Percentiles rank a stretch among this genome's conserved stretches.
Conservation (phyloP, 1,140 invertebrate genomes). For the Nixonia krombeini region DNA sequence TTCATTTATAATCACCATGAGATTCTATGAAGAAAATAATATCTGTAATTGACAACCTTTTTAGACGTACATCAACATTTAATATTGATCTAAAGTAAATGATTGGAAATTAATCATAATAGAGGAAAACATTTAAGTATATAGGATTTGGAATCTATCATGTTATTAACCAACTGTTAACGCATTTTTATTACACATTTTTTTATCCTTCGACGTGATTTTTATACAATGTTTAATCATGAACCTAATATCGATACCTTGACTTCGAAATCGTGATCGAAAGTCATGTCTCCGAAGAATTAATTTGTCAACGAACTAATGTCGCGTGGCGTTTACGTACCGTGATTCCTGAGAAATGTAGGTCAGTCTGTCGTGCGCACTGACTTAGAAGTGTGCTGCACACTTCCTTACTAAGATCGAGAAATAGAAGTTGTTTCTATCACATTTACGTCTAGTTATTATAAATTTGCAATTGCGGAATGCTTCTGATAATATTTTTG, state of each 20-base stretch:
- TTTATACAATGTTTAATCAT: neutral
- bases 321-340: neutral
- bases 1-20: too few relatives aligned
- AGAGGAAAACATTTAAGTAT: too few relatives aligned
- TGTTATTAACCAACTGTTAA: too few relatives aligned
- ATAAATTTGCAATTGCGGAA: too few relatives aligned
- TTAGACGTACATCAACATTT: too few relatives aligned
- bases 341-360: slow-evolving; percentile 1
- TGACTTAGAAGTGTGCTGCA: slow-evolving; percentile 1
- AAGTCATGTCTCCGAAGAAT: neutral
- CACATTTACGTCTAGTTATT: neutral
- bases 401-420: neutral
- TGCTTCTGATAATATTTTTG: too few relatives aligned
- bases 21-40: too few relatives aligned
- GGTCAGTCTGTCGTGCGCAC: slow-evolving; percentile 2
- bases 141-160: too few relatives aligned
- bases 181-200: too few relatives aligned
- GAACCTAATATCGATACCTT: neutral
- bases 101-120: too few relatives aligned
- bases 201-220: neutral
- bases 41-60: too few relatives aligned
- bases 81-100: too few relatives aligned
- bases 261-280: slow-evolving; percentile 1
- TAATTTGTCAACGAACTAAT: neutral
- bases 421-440: neutral